phyloP scores from a whole-genome alignment of 2,797 vertebrate genomes.

The Luscinia luscinia region DNA sequence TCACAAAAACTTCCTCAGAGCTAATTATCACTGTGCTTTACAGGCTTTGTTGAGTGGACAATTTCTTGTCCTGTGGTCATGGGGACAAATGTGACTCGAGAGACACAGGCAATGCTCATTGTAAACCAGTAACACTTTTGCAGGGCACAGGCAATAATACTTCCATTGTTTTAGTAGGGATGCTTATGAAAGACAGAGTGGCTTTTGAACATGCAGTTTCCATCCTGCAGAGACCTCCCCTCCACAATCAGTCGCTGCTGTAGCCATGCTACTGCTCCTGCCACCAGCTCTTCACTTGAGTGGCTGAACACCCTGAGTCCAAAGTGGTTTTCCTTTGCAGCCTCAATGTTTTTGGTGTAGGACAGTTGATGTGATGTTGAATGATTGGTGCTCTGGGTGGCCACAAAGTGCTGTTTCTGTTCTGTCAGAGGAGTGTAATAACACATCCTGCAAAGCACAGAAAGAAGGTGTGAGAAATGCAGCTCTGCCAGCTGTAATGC shows the following conservation, averaged over 20 bases:
- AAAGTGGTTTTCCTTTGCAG: not conserved
- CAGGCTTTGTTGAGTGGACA: not conserved
- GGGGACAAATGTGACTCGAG: rapidly evolving
- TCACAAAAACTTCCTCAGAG: not conserved
- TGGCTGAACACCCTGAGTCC: not conserved
- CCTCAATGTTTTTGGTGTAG: not conserved
- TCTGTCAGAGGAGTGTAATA: not conserved
- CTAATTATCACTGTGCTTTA: not conserved
- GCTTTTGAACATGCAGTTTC: not conserved
- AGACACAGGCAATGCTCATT: rapidly evolving
- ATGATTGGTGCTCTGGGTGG: rapidly evolving
- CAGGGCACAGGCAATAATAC: not conserved
- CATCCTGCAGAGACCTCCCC: not conserved
- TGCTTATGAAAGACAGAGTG: rapidly evolving
- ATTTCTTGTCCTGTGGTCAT: not conserved
- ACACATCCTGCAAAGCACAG: rapidly evolving
- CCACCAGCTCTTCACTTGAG: rapidly evolving
- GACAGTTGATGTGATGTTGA: not conserved
- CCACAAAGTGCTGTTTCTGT: rapidly evolving
- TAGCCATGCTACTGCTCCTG: not conserved
- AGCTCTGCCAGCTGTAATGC: not conserved
- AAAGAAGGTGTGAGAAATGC: not conserved
- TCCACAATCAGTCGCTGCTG: not conserved
- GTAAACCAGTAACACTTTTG: rapidly evolving
- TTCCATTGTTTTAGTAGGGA: not conserved